Base-by-base conservation (phyloP, 2,888 invertebrate genomes). In the Eumerus sabulonum region DNA sequence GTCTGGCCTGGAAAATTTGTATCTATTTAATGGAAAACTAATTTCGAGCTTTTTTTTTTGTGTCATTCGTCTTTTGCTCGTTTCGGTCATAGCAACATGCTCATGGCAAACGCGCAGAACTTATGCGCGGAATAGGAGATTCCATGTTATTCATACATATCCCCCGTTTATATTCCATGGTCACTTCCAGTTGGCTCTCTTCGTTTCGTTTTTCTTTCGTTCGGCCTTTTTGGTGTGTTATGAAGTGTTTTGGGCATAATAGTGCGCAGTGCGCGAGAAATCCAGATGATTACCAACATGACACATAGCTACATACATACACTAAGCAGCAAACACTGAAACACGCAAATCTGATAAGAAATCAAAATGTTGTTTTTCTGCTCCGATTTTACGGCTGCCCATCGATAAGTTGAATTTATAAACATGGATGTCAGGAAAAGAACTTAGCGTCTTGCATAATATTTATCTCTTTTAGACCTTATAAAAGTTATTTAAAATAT, bases 1-100 rank as follows among this genome's bases (percentile, higher is more conserved):
- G 83, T 81, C 82, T 83, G 81, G 81, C 76, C 83, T 83, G 83
- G 83, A 83, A 83, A 83, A 82, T 82, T 82, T 82, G 77, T 77
- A 77, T 77, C 77, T 77, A 77, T 72, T 77, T 76, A 76, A 76
- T 82, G 79, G 81, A 77, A 77, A 77, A 67, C 42, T 70, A 48
- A 63, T 77, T 77, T 77, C 51, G 72, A 40, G 18, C 56, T 64
- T 76, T 63, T 73, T 68, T 48, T n/a, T n/a, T n/a, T n/a, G n/a
- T n/a, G n/a, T n/a, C n/a, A n/a, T n/a, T n/a, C n/a, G n/a, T n/a
- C n/a, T n/a, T n/a, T 62, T 77, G 67, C 56, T 42, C 42, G 67
- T 42, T 53, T 72, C 67, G 67, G 72, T 72, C 72, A 72, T 72
- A 77, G 72, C 77, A 72, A 72, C 72, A 77, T 77, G 63, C 72